Evolutionary conservation across 2,888 invertebrate genomes (phyloP), one percentile per base, ranked within the genome.

Genomic region (Dastarcus helophoroides): DNA sequence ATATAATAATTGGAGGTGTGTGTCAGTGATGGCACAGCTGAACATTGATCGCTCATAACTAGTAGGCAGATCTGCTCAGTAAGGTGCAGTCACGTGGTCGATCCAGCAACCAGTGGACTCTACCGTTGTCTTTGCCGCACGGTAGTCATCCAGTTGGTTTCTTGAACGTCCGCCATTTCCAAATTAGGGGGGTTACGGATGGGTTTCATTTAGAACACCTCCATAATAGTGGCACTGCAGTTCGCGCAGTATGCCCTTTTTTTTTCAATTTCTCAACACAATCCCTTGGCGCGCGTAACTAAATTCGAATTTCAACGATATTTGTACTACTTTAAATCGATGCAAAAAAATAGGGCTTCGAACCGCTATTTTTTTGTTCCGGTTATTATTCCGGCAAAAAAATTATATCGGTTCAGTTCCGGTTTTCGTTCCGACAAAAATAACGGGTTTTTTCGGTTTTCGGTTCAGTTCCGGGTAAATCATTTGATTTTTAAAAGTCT

Each of bases 121-220:
- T 62, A 63, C 64, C 67, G 68, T 62, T 63, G 68, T 65, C 57
- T 34, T 30, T 59, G 62, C 56, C 64, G 68, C 68, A 67, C 68
- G 68, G 64, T 62, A 40, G 63, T 62, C 51, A 53, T 53, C 54
- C 52, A n/a, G 58, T 48, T 62, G 67, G 67, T 67, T 68, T 64
- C 69, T 70, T 67, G 69, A 69, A 69, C 66, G 67, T 68, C 69
- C 69, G 69, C 68, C 67, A 67, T 69, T 68, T 69, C 68, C 68
- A 68, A 69, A 69, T 66, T 65, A 67, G 65, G 68, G 66, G 65
- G 61, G 62, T 62, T 60, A 65, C 66, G 65, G 64, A 64, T 67
- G 65, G 65, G 65, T 64, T 62, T 49, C 41, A 63, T 66, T 67
- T 65, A 65, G 59, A 62, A 64, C 68, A 64, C 67, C 67, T 68